Percentiles rank a stretch among this genome's conserved stretches.
These are phyloP conservation scores for Netelia virgata DNA, from an alignment of 2,888 invertebrate genomes.

Conservation along the genomic window DNA sequence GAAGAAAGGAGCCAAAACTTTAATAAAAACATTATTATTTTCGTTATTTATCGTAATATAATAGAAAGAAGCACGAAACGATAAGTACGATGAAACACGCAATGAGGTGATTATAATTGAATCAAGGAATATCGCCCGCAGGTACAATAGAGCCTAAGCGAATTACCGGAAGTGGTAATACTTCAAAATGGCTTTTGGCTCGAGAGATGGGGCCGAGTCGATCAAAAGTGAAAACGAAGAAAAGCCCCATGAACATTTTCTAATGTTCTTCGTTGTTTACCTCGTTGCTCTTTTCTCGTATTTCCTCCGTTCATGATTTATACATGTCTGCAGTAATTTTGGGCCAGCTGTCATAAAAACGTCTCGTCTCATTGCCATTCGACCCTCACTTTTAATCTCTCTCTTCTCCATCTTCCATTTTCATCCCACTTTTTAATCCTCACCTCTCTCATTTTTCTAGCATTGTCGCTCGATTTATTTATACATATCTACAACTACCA, in stretches of 20 bases:
- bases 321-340: not conserved
- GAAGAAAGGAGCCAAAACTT: not conserved
- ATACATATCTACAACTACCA: slow-evolving; percentile 6
- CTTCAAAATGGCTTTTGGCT: slow-evolving; percentile 51
- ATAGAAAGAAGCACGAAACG: not conserved
- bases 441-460: not conserved
- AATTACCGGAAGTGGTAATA: slow-evolving; percentile 37
- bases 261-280: slow-evolving; percentile 64
- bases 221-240: slow-evolving; percentile 17
- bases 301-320: slow-evolving; percentile 23
- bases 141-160: slow-evolving; percentile 14
- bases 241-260: slow-evolving; percentile 29
- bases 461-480: slow-evolving; percentile 35
- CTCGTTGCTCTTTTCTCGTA: slow-evolving; percentile 31
- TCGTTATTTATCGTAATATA: not conserved
- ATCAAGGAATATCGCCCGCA: slow-evolving; percentile 30
- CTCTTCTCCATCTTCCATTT: not conserved
- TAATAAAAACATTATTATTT: not conserved
- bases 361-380: not conserved
- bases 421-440: not conserved
- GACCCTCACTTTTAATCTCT: no score
- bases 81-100: not conserved
- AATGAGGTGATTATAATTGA: slow-evolving; percentile 40
- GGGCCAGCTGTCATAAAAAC: not conserved
- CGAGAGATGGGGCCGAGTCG: not conserved